Conservation (phyloP, 2,888 invertebrate genomes). For the Creontiades dilutus region DNA sequence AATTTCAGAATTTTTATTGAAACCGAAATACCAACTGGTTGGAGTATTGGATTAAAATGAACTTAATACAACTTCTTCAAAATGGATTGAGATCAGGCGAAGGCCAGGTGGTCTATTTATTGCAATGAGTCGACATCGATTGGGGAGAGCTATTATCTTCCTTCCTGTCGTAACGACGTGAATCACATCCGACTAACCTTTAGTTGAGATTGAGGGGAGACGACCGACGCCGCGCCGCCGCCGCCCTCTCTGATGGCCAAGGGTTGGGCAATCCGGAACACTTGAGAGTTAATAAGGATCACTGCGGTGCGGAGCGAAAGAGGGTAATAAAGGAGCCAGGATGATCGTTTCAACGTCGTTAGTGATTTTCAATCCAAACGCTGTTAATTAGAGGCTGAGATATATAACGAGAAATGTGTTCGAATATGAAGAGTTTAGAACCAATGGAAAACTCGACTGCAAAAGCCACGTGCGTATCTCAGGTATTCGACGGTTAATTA, state of each 20-base stretch:
- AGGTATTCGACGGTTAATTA: too few relatives aligned
- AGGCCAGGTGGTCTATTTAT: slow-evolving; percentile 31
- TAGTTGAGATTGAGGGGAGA: slow-evolving; percentile 16
- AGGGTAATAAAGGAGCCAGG: neutral
- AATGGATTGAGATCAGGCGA: neutral
- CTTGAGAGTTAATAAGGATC: slow-evolving; percentile 13
- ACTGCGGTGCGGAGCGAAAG: neutral
- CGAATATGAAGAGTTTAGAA: too few relatives aligned
- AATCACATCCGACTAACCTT: slow-evolving; percentile 38
- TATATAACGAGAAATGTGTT: neutral
- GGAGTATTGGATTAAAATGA: too few relatives aligned
- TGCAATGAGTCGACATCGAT: slow-evolving; percentile 48
- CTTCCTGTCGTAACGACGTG: slow-evolving; percentile 29
- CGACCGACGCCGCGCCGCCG: neutral
- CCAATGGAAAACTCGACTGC: neutral
- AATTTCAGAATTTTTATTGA: too few relatives aligned
- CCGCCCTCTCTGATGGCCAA: slow-evolving; percentile 14
- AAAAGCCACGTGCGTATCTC: too few relatives aligned
- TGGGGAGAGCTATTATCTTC: slow-evolving; percentile 41
- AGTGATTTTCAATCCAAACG: slow-evolving; percentile 28
- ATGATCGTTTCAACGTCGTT: neutral
- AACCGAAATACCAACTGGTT: too few relatives aligned
- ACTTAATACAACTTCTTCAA: too few relatives aligned
- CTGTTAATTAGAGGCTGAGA: neutral
- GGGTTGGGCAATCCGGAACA: slow-evolving; percentile 33